A percentile compares a stretch with the other conserved stretches of the same genome.
These are phyloP conservation scores for Philereme transversata DNA, from an alignment of 2,888 invertebrate species.

Conservation along the genomic window DNA sequence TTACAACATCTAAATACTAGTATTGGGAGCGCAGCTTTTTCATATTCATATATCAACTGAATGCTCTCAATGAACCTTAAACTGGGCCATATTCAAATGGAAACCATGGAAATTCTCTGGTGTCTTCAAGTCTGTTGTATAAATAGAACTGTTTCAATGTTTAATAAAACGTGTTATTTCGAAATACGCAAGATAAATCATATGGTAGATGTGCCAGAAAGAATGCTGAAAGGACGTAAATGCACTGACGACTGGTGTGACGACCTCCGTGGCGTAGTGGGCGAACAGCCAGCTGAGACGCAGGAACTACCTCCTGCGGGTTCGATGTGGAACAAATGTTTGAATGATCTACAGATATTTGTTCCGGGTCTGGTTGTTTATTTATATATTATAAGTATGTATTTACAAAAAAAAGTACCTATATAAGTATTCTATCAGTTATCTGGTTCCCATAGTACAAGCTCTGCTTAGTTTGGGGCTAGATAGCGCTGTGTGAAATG, in stretches of 20 bases:
- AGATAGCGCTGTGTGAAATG: too few species aligned
- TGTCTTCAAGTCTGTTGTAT: constrained; percentile 37
- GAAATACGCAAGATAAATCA: constrained; percentile 21
- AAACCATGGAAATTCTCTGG: constrained; percentile 34
- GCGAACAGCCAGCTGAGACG: too few species aligned
- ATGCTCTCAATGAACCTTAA: constrained; percentile 33
- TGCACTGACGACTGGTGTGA: constrained; percentile 3
- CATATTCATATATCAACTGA: constrained; percentile 26
- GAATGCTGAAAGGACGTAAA: constrained; percentile 11
- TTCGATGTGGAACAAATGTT: too few species aligned
- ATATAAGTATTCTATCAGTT: too few species aligned
- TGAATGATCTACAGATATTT: too few species aligned
- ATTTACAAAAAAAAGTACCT: too few species aligned
- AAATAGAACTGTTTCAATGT: constrained; percentile 29
- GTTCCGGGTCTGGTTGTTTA: too few species aligned
- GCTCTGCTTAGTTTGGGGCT: too few species aligned
- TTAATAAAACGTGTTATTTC: constrained; percentile 34
- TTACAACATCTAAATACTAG: constrained; percentile 20
- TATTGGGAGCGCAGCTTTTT: constrained; percentile 19
- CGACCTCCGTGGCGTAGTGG: too few species aligned
- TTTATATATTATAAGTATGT: too few species aligned
- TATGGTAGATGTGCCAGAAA: constrained; percentile 15
- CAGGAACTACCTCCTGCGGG: too few species aligned
- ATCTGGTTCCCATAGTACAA: too few species aligned
- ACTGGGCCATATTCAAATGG: constrained; percentile 34